Percentiles rank a stretch among this genome's conserved stretches.
phyloP scores from a whole-genome alignment of 2,888 invertebrate genomes.

The Odontomyia ornata region DNA sequence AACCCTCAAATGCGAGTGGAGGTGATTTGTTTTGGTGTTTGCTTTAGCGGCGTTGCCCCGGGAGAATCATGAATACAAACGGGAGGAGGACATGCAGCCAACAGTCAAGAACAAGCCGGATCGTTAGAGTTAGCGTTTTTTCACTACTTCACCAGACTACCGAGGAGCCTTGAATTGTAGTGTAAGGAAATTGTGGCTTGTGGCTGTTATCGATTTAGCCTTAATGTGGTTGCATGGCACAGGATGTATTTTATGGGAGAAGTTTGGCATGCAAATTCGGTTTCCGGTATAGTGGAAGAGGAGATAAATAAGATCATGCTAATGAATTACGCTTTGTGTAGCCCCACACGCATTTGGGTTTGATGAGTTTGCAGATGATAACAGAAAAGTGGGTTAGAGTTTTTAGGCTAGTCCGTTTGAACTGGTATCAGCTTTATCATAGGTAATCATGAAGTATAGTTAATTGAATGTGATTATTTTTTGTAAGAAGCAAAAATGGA shows the following conservation, averaged over 20 bases:
- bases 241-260: background rate
- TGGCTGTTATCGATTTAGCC: constrained; percentile 14
- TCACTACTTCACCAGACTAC: background rate
- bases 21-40: constrained; percentile 36
- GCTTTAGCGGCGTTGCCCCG: constrained; percentile 36
- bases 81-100: constrained; percentile 1
- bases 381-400: too few species aligned
- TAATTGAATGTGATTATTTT: too few species aligned
- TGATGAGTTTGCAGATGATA: too few species aligned
- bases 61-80: constrained; percentile 31
- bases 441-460: too few species aligned
- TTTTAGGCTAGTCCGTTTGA: too few species aligned
- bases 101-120: background rate
- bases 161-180: constrained; percentile 15
- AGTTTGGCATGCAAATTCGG: constrained; percentile 23
- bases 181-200: background rate
- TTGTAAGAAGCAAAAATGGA: too few species aligned
- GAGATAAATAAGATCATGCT: background rate
- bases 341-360: too few species aligned
- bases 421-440: too few species aligned
- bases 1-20: background rate
- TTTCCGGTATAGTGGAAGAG: background rate
- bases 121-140: background rate
- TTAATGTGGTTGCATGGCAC: background rate
- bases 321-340: too few species aligned